A percentile compares a stretch with the other conserved stretches of the same genome.
phyloP scores from a whole-genome alignment of 1,140 invertebrate species.

The Drosophila sp. region DNA sequence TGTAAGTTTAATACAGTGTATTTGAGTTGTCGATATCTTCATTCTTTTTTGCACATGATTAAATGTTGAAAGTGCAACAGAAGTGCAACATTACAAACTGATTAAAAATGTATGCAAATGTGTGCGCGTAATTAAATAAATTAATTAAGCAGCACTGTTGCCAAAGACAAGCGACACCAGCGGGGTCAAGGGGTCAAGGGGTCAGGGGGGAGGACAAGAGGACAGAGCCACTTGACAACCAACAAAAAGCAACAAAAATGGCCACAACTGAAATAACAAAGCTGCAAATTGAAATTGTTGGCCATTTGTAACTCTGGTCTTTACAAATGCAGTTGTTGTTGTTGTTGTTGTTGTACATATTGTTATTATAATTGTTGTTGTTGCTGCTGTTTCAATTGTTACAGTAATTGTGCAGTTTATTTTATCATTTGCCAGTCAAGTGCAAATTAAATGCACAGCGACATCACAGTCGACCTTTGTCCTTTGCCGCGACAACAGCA shows the following conservation, averaged over 20 bases:
- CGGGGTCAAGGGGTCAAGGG: background rate
- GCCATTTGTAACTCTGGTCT: constrained; percentile 39
- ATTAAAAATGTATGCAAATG: constrained; percentile 77
- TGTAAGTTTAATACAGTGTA: background rate
- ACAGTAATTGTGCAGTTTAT: constrained; percentile 63
- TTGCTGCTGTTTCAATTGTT: constrained; percentile 15
- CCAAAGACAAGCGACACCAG: background rate
- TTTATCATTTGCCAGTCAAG: constrained; percentile 58
- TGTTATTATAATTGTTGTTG: constrained; percentile 13
- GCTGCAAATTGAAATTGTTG: constrained; percentile 61
- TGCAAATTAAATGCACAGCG: constrained; percentile 62
- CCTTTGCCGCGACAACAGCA: constrained; percentile 27
- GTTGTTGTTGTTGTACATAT: constrained; percentile 3
- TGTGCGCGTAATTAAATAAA: constrained; percentile 78
- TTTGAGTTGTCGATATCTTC: background rate
- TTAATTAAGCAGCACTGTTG: constrained; percentile 65
- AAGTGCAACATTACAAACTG: constrained; percentile 60
- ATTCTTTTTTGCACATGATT: constrained; percentile 31
- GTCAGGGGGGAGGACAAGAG: background rate
- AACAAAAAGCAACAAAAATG: constrained; percentile 41
- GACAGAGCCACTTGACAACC: constrained; percentile 35
- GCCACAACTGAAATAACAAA: constrained; percentile 60
- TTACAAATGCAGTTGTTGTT: constrained; percentile 19
- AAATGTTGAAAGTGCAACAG: constrained; percentile 42
- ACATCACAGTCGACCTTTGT: constrained; percentile 46